phyloP scores from a whole-genome alignment of 1,140 invertebrate genomes.

The Zophobas morio region DNA sequence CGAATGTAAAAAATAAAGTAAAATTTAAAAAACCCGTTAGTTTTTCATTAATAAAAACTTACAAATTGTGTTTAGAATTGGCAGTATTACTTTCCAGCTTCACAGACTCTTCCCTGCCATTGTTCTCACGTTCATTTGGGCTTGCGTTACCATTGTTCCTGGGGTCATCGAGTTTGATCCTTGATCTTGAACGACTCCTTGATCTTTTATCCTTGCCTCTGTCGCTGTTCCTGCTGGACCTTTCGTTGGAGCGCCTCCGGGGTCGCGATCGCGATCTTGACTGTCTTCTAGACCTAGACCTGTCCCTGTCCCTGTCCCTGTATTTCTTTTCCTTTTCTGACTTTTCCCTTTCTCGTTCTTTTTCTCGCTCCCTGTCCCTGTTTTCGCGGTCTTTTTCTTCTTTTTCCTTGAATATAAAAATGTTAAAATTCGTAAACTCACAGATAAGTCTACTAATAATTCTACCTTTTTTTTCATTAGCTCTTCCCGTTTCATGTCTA shows the following conservation, averaged over 20 bases:
- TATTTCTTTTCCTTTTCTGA: conserved; percentile 64
- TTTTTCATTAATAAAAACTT: conserved; percentile 39
- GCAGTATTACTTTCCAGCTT: conserved; percentile 49
- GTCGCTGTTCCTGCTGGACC: conserved; percentile 45
- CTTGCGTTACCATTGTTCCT: conserved; percentile 64
- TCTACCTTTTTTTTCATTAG: conserved; percentile 87
- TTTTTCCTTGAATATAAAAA: conserved; percentile 73
- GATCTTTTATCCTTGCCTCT: conserved; percentile 49
- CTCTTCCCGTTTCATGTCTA: conserved; percentile 97
- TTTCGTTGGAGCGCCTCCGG: conserved; percentile 47
- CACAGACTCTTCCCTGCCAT: conserved; percentile 55
- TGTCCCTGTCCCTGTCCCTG: conserved; percentile 63
- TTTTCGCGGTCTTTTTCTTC: conserved; percentile 75
- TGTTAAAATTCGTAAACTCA: no score
- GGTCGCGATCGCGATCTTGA: conserved; percentile 57
- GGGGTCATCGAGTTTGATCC: conserved; percentile 50
- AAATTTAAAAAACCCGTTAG: not conserved
- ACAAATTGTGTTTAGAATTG: conserved; percentile 55
- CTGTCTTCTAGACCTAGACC: conserved; percentile 58
- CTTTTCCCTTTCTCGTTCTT: conserved; percentile 60
- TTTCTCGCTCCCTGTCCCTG: conserved; percentile 58
- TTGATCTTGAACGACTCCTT: conserved; percentile 55
- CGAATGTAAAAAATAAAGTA: no score
- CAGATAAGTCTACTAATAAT: not conserved
- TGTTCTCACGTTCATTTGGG: conserved; percentile 55